phyloP scores from a whole-genome alignment of 2,888 invertebrate genomes.

The Cephus sareptanus region DNA sequence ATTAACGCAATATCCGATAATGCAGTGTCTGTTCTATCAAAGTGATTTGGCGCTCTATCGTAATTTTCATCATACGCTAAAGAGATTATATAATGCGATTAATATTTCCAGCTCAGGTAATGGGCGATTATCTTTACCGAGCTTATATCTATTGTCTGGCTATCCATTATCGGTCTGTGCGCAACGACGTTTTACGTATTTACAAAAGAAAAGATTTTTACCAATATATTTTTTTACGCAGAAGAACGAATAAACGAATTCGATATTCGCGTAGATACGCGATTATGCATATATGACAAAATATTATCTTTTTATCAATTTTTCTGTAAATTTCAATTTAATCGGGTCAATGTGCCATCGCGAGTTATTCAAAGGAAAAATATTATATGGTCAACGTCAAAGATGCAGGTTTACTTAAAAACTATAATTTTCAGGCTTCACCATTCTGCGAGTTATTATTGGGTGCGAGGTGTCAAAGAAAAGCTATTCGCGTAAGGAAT shows the following conservation, averaged over 20 bases:
- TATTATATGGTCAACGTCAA: no score
- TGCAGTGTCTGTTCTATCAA: constrained; percentile 18
- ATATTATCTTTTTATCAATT: no score
- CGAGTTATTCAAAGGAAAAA: not conserved
- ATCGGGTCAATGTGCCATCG: not conserved
- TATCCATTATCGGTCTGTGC: not conserved
- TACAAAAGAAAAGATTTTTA: not conserved
- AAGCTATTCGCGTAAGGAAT: not conserved
- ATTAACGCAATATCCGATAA: no score
- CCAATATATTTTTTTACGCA: not conserved
- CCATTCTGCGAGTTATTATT: not conserved
- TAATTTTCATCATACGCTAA: constrained; percentile 34
- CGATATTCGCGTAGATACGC: no score
- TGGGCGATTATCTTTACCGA: not conserved
- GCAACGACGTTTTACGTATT: no score
- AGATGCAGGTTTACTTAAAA: not conserved
- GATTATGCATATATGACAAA: no score
- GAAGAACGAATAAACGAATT: no score
- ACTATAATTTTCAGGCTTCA: not conserved
- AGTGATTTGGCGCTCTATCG: constrained; percentile 33
- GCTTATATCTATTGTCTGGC: not conserved
- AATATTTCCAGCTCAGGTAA: constrained; percentile 19
- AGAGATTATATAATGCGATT: constrained; percentile 38
- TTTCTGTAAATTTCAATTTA: not conserved
- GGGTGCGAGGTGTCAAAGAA: not conserved